Percentiles rank a stretch among this genome's conserved stretches.
Conservation (phyloP, 2,888 invertebrate genomes). For the Pycnomerus fuliginosus region DNA sequence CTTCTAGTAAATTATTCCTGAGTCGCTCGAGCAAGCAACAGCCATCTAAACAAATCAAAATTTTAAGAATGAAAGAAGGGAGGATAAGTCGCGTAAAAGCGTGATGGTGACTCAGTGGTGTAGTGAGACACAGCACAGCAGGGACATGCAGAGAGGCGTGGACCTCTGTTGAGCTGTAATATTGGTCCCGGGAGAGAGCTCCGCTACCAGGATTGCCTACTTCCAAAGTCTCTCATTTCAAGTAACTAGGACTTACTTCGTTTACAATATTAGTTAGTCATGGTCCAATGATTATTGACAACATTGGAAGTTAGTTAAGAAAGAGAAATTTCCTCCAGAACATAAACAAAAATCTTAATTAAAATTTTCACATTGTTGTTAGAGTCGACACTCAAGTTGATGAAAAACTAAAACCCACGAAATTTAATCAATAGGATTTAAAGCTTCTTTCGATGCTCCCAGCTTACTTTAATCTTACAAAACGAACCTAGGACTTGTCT, state of each 20-base stretch:
- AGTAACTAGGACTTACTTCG: slow-evolving; percentile 17
- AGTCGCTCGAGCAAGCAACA: too few relatives aligned
- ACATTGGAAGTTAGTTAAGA: too few relatives aligned
- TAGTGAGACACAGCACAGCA: slow-evolving; percentile 27
- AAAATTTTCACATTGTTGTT: too few relatives aligned
- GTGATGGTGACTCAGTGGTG: slow-evolving; percentile 22
- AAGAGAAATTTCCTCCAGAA: too few relatives aligned
- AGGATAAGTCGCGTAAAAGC: slow-evolving; percentile 15
- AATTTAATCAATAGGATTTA: slow-evolving; percentile 21
- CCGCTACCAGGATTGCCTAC: slow-evolving; percentile 36
- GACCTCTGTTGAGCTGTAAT: slow-evolving; percentile 41
- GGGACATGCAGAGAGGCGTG: slow-evolving; percentile 33
- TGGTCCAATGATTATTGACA: too few relatives aligned
- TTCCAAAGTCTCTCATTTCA: slow-evolving; percentile 24
- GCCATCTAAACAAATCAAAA: slow-evolving; percentile 16
- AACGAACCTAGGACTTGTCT: slow-evolving; percentile 16
- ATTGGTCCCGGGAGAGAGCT: slow-evolving; percentile 40
- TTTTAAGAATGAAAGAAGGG: slow-evolving; percentile 12
- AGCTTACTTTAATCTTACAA: slow-evolving; percentile 15
- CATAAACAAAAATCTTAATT: too few relatives aligned
- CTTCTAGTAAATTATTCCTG: too few relatives aligned
- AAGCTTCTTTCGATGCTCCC: slow-evolving; percentile 15
- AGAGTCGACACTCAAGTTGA: too few relatives aligned
- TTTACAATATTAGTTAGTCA: slow-evolving; percentile 18
- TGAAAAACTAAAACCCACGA: too few relatives aligned